Evolutionary conservation across 2,797 vertebrate species (phyloP).

Genomic region (Pseudochaenichthys georgianus): DNA sequence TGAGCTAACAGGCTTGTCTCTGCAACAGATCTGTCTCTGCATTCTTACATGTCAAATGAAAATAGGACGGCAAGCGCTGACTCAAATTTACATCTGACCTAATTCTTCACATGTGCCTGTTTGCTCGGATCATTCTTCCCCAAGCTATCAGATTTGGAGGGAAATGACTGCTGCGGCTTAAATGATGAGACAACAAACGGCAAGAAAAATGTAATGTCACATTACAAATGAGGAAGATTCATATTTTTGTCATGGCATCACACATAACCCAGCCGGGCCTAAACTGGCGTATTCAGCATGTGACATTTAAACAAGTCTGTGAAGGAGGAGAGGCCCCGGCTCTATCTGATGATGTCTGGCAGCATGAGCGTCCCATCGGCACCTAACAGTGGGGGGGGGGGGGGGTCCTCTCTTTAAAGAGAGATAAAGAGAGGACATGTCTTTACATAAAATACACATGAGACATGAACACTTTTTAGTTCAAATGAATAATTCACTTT

Average conservation of each 20-base stretch:
- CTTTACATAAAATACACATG: not conserved
- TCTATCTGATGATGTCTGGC: conserved; percentile 48
- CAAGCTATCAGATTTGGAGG: conserved; percentile 28
- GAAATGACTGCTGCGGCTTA: not conserved
- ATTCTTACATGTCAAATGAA: conserved; percentile 54
- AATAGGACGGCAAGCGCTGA: conserved; percentile 53
- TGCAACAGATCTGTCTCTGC: conserved; percentile 45
- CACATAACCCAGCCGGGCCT: conserved; percentile 51
- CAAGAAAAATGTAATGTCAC: conserved; percentile 19
- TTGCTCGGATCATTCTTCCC: conserved; percentile 30
- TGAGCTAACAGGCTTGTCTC: conserved; percentile 22
- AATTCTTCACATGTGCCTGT: conserved; percentile 58
- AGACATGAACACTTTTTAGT: not conserved
- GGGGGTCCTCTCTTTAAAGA: not conserved
- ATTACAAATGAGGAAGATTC: conserved; percentile 18
- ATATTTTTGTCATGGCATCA: conserved; percentile 24
- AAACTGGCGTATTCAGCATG: conserved; percentile 34
- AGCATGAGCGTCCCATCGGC: conserved; percentile 42
- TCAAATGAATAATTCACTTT: not conserved
- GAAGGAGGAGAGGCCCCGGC: conserved; percentile 22
- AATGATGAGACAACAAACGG: conserved; percentile 13
- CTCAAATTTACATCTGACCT: conserved; percentile 76
- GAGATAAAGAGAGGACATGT: not conserved
- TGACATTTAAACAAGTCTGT: conserved; percentile 66
- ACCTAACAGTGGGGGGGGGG: not conserved